Conservation (phyloP, 1,140 invertebrate genomes). For the Sipha flava region DNA sequence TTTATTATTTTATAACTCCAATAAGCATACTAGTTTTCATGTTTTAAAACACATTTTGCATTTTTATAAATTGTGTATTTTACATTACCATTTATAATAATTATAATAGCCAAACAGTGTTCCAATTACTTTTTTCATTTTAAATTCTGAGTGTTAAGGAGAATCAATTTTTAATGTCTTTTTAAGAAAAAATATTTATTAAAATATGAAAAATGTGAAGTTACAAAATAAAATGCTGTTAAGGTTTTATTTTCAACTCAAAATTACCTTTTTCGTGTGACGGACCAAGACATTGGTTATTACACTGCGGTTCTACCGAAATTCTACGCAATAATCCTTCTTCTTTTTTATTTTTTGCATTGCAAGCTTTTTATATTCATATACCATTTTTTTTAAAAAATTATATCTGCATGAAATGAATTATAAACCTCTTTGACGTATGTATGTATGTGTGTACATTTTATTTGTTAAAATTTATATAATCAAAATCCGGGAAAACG, state of each 20-base stretch:
- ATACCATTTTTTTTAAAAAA: background rate
- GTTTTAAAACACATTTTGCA: too few species aligned
- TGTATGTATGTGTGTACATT: too few species aligned
- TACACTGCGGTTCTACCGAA: background rate
- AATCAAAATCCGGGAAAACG: too few species aligned
- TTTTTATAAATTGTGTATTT: too few species aligned
- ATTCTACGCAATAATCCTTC: background rate
- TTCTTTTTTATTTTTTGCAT: background rate
- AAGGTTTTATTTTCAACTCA: background rate
- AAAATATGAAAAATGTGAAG: background rate
- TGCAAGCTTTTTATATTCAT: background rate
- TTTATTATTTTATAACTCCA: too few species aligned
- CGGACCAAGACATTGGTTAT: background rate
- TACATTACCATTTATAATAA: too few species aligned
- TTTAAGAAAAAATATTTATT: background rate
- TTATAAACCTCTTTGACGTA: background rate
- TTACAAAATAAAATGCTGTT: background rate
- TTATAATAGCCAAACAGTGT: too few species aligned
- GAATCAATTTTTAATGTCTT: background rate
- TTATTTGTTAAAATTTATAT: too few species aligned
- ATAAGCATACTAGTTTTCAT: too few species aligned
- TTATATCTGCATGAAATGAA: background rate
- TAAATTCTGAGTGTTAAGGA: too few species aligned
- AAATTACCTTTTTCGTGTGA: background rate
- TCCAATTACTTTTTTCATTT: too few species aligned